Conservation (phyloP, 1,140 invertebrate species). For the Andricus grossulariae region DNA sequence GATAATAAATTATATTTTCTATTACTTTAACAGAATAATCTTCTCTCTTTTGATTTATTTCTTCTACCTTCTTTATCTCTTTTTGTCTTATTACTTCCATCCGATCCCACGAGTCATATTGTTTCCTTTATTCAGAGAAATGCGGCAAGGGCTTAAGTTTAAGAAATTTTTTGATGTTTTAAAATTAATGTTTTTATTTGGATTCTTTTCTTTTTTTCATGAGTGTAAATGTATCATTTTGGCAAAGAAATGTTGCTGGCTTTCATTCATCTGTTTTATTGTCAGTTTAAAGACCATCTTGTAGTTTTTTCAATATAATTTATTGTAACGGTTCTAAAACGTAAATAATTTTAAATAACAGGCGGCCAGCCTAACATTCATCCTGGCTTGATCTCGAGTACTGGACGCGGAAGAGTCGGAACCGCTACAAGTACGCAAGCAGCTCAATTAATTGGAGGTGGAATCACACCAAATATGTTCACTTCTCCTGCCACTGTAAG, state of each 20-base stretch:
- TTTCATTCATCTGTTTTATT: conserved; percentile 4
- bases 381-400: conserved; percentile 80
- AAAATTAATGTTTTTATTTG: conserved; percentile 4
- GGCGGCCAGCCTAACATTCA: conserved; percentile 80
- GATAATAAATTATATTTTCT: too few species aligned
- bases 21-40: too few species aligned
- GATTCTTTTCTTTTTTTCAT: not conserved
- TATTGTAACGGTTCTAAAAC: conserved; percentile 40
- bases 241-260: conserved; percentile 24
- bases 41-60: too few species aligned
- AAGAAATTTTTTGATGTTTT: not conserved
- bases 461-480: conserved; percentile 83
- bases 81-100: too few species aligned
- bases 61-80: too few species aligned
- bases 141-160: not conserved
- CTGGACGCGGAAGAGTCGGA: conserved; percentile 78
- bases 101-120: too few species aligned
- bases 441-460: conserved; percentile 84
- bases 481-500: conserved; percentile 75
- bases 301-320: conserved; percentile 26
- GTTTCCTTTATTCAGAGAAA: too few species aligned
- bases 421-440: conserved; percentile 80
- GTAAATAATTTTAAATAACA: conserved; percentile 36
- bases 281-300: not conserved
- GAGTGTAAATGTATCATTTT: conserved; percentile 10